These are phyloP conservation scores for Neodiprion fabricii DNA, from an alignment of 1,140 invertebrate species.

Conservation along the genomic window DNA sequence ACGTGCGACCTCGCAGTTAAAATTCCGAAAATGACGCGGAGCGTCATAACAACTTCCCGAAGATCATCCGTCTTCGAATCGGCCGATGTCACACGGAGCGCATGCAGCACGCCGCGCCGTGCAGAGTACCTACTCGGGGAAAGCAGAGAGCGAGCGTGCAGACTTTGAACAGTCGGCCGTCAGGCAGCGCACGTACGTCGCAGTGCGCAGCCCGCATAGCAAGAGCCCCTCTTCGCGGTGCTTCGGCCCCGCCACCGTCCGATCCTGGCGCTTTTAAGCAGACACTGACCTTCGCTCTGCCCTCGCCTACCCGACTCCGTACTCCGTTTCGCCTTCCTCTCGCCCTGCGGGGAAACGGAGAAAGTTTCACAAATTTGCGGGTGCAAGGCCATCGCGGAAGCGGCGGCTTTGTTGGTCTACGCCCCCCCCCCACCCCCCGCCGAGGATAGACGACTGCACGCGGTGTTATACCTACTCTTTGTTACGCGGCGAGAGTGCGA, in stretches of 20 bases:
- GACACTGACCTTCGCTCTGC: constrained; percentile 59
- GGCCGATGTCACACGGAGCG: too few relatives aligned
- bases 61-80: too few relatives aligned
- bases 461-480: too few relatives aligned
- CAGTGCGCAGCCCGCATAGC: constrained; percentile 59
- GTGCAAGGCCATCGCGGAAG: constrained; percentile 55
- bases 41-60: too few relatives aligned
- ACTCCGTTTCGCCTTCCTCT: constrained; percentile 26
- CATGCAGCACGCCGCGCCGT: background rate
- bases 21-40: too few relatives aligned
- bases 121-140: constrained; percentile 13
- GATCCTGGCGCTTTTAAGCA: constrained; percentile 59
- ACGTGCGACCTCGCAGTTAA: too few relatives aligned
- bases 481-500: too few relatives aligned
- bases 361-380: constrained; percentile 58
- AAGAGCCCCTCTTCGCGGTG: constrained; percentile 35
- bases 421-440: background rate
- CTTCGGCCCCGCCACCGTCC: constrained; percentile 31
- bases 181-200: constrained; percentile 59
- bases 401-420: background rate
- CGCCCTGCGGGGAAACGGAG: constrained; percentile 47
- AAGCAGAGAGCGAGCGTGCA: constrained; percentile 19
- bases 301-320: constrained; percentile 11
- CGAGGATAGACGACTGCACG: background rate
- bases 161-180: constrained; percentile 58